Evolutionary conservation across 2,797 vertebrate species (phyloP), one percentile per base, ranked within the genome.

Genomic region (Cirrhinus molitorella): DNA sequence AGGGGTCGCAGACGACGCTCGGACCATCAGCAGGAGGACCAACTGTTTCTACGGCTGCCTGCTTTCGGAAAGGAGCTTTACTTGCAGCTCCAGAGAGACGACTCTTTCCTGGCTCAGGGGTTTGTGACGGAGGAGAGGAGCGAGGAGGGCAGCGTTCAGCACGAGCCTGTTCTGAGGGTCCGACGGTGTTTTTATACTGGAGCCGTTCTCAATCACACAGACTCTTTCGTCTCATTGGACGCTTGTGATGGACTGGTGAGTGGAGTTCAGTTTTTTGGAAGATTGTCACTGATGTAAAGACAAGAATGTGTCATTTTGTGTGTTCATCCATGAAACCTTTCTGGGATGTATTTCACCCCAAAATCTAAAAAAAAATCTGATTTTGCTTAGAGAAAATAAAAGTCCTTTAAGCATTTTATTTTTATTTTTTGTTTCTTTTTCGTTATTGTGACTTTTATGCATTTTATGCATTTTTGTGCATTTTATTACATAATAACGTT

Each of bases 181-280:
- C 88, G 85, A 77, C 87, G 66, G n/a, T 98, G 98, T 93, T 97
- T 97, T 89, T 99, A 97, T 94, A 95, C 96, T 0, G 98, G 98
- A 75, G 92, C 88, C 67, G 95, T 97, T 37, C 89, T 97, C 47
- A 96, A 97, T 92, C 95, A 94, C 86, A 96, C 92, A 0, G 92
- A 92, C 87, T 97, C 97, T 63, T 93, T 96, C 84, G 97, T 94
- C 83, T 96, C 97, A 0, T 67, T 99, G 89, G 97, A 96, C 92
- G 93, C 95, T 87, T 99, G 97, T 83, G 94, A 94, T 45, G 98
- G 98, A 92, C 96, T 98, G 97, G 97, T 97, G 95, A 95, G 89
- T 89, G 61, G 13, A 16, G 57, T 43, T 83, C 76, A 37, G 40
- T 19, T 34, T 79, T 5, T 28, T 80, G 40, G 23, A 68, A n/a